Evolutionary conservation across 2,797 vertebrate genomes (phyloP).

Genomic region (Esox masquinongy): DNA sequence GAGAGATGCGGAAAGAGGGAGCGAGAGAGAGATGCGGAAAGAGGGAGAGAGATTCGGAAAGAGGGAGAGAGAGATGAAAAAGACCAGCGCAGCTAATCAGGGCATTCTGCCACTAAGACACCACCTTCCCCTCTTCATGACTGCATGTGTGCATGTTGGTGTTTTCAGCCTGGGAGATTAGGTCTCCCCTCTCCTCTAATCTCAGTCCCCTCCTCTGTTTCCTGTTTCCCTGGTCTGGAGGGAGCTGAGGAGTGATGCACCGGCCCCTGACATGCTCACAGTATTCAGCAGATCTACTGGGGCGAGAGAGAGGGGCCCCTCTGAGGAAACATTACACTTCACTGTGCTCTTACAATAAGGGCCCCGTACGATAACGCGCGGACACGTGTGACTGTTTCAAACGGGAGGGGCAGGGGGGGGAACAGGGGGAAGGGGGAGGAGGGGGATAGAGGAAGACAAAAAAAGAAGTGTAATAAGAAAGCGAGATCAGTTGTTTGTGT

Average conservation of each 20-base stretch:
- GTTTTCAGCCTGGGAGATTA: constrained; percentile 67
- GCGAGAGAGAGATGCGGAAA: too few species aligned
- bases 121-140: constrained; percentile 14
- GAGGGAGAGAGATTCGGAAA: neutral
- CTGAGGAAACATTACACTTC: constrained; percentile 4
- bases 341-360: neutral
- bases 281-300: constrained; percentile 40
- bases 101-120: constrained; percentile 23
- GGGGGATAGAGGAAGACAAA: neutral
- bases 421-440: neutral
- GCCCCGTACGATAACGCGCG: neutral
- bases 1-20: constrained; percentile 3
- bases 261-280: constrained; percentile 34
- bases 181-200: constrained; percentile 58
- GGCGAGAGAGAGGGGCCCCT: neutral
- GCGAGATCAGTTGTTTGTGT: constrained; percentile 47
- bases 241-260: constrained; percentile 12
- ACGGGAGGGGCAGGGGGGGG: neutral
- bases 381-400: neutral
- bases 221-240: constrained; percentile 58
- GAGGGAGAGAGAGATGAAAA: constrained; percentile 10
- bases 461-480: constrained; percentile 14
- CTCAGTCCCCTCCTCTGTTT: constrained; percentile 49
- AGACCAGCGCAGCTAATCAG: constrained; percentile 16
- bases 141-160: constrained; percentile 1